phyloP scores from a whole-genome alignment of 2,888 invertebrate species.

The Stenoptilia bipunctidactyla region DNA sequence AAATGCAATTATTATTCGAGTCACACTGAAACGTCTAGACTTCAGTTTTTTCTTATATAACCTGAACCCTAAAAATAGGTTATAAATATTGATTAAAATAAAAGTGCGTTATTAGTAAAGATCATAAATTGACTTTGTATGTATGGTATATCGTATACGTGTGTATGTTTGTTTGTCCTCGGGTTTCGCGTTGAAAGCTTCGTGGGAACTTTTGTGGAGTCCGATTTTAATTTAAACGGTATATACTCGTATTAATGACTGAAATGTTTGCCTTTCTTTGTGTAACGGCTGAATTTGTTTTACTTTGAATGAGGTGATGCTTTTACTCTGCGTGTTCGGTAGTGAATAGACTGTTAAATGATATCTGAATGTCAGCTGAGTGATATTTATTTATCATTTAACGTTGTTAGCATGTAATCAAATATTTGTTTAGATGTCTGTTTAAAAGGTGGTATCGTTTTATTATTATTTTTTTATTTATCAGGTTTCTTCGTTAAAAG shows the following conservation, averaged over 20 bases:
- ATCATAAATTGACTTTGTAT: not conserved
- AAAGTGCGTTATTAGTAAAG: not conserved
- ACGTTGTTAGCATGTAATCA: not conserved
- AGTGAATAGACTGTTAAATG: not conserved
- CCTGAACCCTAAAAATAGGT: not conserved
- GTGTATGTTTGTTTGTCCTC: constrained; percentile 13
- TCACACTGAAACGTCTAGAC: too few relatives aligned
- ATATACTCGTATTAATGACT: constrained; percentile 39
- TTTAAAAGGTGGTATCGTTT: too few relatives aligned
- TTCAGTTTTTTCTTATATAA: too few relatives aligned
- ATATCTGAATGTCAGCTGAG: not conserved
- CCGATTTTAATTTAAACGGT: constrained; percentile 39
- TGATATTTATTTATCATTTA: not conserved
- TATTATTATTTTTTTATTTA: too few relatives aligned
- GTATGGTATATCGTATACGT: not conserved
- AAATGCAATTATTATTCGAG: too few relatives aligned
- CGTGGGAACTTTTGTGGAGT: constrained; percentile 29
- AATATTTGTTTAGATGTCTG: not conserved
- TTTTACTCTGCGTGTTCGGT: not conserved
- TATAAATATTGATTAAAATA: not conserved
- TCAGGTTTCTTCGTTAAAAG: too few relatives aligned
- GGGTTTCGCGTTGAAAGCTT: constrained; percentile 17
- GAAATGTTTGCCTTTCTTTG: constrained; percentile 26
- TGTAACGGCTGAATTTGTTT: constrained; percentile 34
- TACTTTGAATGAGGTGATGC: constrained; percentile 2